Evolutionary conservation across 37 sponge, comb jelly and placozoan species (phyloP), one percentile per base, ranked within the genome.

Genomic region (Dysidea cf. avara): DNA sequence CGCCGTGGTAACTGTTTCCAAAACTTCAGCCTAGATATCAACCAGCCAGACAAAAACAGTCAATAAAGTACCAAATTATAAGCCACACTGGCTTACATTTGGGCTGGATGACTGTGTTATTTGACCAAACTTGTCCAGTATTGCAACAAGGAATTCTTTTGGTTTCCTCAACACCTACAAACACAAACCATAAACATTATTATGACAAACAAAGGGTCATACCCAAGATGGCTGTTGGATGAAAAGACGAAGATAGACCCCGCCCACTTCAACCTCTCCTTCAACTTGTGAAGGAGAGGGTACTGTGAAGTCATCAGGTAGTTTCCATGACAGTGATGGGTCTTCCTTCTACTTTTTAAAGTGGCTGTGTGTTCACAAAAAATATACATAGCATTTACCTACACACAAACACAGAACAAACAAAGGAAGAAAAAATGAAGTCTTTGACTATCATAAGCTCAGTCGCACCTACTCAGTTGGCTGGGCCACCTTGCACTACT

Each of bases 201-300:
- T 33, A 20, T 63, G 9, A 28, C 34, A 20, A 9, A 5, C n/a
- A 14, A 38, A 24, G 30, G 71, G 33, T 53, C 21, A 30, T 37
- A 80, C 92, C 99, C 99, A 98, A 22, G 86, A 84, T 21, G 99
- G 99, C 46, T 98, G 95, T 9, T 73, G 59, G 14, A 98, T 95
- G 63, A 95, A 98, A 39, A 95, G 76, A 29, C 90, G 66, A 37
- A 98, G 83, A 83, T 84, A 94, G 58, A 98, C 99, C 18, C 99
- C 99, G n/a, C 99, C 99, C 58, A 98, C 91, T 32, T 83, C 80
- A 16, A 98, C 68, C 68, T 98, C 96, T 17, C 99, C 99, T n/a
- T 89, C 88, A 3, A 98, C 71, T 53, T 98, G 88, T 36, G 96
- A 76, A 64, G 92, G 95, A 36, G 83, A 87, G n/a, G n/a, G n/a